Percentiles rank a stretch among this genome's conserved stretches.
These are phyloP conservation scores for Neria commutata DNA, from an alignment of 2,888 invertebrate species.

Conservation along the genomic window DNA sequence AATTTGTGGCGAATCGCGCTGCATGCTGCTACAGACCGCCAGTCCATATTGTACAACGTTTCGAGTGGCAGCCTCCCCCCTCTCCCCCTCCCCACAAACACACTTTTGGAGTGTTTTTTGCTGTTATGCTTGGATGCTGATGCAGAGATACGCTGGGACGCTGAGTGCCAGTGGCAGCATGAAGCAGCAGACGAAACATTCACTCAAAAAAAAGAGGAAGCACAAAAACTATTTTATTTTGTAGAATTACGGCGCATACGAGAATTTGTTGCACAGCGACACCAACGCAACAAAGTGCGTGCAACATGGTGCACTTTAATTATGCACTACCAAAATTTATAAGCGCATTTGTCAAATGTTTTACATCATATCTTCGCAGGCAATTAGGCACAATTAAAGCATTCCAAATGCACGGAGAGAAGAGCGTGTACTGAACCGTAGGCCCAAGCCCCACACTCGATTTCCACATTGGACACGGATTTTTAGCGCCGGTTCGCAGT, in stretches of 20 bases:
- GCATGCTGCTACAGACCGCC: background rate
- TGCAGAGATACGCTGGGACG: too few species aligned
- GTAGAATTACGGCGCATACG: background rate
- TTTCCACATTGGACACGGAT: background rate
- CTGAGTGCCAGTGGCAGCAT: too few species aligned
- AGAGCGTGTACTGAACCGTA: background rate
- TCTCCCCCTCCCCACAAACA: too few species aligned
- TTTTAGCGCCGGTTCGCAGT: background rate
- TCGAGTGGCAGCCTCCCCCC: too few species aligned
- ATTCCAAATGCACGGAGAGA: constrained; percentile 13
- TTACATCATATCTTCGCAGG: constrained; percentile 22
- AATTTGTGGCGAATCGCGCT: background rate
- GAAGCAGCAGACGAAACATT: too few species aligned
- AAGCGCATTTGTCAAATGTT: constrained; percentile 1
- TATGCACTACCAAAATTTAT: background rate
- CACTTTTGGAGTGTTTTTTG: too few species aligned
- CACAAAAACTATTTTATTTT: too few species aligned
- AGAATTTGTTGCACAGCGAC: background rate
- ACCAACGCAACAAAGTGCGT: background rate
- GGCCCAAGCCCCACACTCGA: background rate
- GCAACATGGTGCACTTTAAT: background rate
- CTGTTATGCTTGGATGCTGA: too few species aligned
- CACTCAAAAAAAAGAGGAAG: too few species aligned
- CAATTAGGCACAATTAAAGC: constrained; percentile 29
- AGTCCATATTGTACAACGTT: too few species aligned